Base-by-base conservation (phyloP, 1,140 invertebrate species). In the Linepithema humile region DNA sequence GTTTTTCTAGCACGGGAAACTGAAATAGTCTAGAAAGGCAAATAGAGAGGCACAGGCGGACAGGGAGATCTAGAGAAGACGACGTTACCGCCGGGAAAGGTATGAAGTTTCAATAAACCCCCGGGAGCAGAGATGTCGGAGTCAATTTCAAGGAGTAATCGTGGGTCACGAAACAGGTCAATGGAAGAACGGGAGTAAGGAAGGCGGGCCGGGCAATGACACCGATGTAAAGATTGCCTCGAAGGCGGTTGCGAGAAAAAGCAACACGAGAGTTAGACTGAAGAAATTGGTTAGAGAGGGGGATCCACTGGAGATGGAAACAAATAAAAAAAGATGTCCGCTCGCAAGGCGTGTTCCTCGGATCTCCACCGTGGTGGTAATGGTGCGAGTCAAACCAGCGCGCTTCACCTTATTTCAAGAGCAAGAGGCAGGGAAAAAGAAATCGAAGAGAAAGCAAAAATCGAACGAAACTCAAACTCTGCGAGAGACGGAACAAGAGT, bases 81-180 rank as follows among this genome's bases (percentile, higher is more conserved):
- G 43, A 77, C 15, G 40, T 55, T 48, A 73, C 38, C 64, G 32
- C 43, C 35, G 12, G 50, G 77, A 59, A 87, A 82, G 70, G 77
- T 69, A 85, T 64, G 64, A 86, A 86, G 84, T 84, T 84, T 88
- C 87, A 82, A 89, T 89, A 89, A 89, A 84, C 50, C 69, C 69
- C 35, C 69, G 53, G 50, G 72, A 88, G 83, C 55, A 73, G 70
- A 80, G 85, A 84, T 77, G 85, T 89, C 74, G 80, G 74, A 86
- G 88, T 89, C 85, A 82, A 89, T 89, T 89, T 87, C 85, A 78
- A 48, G 48, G 64, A 82, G 65, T 85, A 85, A 89, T 89, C 82
- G 82, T 32, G 43, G 82, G 85, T 85, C 72, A 86, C 80, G 84
- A 83, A 74, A 73, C 70, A 59, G 69, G 32, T 83, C 70, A 60